Conservation (phyloP, 2,888 invertebrate genomes). For the Ditylenchus weischeri region DNA sequence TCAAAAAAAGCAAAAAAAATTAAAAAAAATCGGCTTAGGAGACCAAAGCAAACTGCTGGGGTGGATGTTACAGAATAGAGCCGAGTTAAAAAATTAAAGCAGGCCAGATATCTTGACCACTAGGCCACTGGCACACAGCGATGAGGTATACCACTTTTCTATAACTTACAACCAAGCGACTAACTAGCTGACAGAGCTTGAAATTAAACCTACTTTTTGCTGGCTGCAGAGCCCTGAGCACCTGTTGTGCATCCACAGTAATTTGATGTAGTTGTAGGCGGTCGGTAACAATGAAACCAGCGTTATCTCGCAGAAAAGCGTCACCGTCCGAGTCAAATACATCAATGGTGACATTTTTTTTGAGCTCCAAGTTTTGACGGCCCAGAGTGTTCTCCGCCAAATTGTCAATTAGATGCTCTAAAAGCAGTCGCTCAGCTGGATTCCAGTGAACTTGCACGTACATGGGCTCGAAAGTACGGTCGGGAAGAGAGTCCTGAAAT, state of each 20-base stretch:
- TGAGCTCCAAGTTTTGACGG: conserved; percentile 52
- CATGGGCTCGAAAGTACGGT: conserved; percentile 34
- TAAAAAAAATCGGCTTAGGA: no score
- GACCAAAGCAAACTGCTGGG: no score
- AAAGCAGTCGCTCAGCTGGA: conserved; percentile 38
- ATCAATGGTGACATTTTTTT: conserved; percentile 57
- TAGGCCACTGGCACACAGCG: no score
- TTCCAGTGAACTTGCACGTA: conserved; percentile 49
- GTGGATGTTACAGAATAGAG: no score
- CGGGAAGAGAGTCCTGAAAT: conserved; percentile 44
- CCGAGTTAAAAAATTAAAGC: no score
- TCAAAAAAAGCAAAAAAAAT: no score
- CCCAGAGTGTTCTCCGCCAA: conserved; percentile 46
- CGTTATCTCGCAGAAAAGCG: conserved; percentile 46
- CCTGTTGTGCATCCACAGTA: conserved; percentile 39
- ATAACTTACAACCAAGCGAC: no score
- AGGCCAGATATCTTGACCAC: no score
- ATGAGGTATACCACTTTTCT: no score
- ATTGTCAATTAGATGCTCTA: conserved; percentile 44
- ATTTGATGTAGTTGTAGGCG: conserved; percentile 42
- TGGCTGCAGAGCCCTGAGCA: conserved; percentile 22
- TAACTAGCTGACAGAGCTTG: no score
- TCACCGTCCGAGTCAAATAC: conserved; percentile 48
- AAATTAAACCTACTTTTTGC: conserved; percentile 22
- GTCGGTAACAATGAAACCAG: conserved; percentile 56